These are phyloP conservation scores for Rugalucina vietnamica DNA, from an alignment of 2,888 invertebrate genomes.

Conservation along the genomic window DNA sequence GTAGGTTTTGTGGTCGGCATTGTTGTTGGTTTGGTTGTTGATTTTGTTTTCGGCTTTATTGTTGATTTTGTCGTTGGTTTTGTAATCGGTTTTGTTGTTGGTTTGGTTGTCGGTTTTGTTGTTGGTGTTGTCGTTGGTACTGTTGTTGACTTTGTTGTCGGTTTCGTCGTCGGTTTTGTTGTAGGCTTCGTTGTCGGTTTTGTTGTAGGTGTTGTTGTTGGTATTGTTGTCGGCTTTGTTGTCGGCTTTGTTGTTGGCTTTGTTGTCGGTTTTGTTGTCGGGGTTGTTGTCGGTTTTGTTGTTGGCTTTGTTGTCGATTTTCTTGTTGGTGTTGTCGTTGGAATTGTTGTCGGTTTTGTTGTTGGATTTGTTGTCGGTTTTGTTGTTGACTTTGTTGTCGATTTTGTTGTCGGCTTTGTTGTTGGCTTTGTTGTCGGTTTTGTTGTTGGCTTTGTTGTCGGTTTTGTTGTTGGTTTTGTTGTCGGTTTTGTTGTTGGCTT, in stretches of 20 bases:
- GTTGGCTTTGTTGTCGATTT: not conserved
- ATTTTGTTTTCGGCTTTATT: not conserved
- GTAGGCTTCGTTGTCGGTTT: not conserved
- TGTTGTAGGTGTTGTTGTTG: not conserved
- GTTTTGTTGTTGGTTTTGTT: not conserved
- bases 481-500: not conserved
- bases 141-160: not conserved
- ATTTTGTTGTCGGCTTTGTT: not conserved
- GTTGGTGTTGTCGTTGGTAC: not conserved
- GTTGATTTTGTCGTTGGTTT: not conserved
- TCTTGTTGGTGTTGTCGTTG: not conserved
- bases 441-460: not conserved
- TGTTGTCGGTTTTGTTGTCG: not conserved
- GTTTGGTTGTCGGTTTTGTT: not conserved
- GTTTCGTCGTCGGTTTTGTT: not conserved
- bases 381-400: not conserved
- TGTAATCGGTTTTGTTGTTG: not conserved
- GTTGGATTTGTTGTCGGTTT: not conserved
- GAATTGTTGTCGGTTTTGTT: not conserved
- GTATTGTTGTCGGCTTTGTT: not conserved
- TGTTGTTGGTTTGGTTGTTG: not conserved
- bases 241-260: not conserved
- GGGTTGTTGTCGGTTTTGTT: not conserved
- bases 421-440: not conserved
- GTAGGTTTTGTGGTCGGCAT: not conserved